Evolutionary conservation across 2,888 invertebrate species (phyloP), one percentile per base, ranked within the genome.

Genomic region (Coleophora flavipennella): DNA sequence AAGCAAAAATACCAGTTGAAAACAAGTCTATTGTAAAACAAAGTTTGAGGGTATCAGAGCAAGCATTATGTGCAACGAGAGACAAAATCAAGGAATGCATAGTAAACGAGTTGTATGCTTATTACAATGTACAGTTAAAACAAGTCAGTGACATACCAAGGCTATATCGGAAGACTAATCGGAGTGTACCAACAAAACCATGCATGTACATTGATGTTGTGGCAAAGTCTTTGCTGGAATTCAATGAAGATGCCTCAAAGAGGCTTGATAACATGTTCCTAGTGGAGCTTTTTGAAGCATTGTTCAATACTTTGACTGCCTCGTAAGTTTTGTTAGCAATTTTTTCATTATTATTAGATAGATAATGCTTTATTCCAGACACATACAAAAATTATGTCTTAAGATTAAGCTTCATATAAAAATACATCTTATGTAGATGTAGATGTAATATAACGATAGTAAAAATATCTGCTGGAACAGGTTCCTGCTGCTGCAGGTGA

Each of bases 101-200:
- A 51, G 76, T 81, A 2, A 70, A 65, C 40, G 83, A 81, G 56
- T 46, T 84, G 41, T 79, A 58, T 52, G 66, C 69, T 33, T 63
- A 69, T 50, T 73, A 89, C 57, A 80, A 88, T 37, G 68, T 83
- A 14, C 89, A 90, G 51, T 83, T 94, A 51, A 90, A 91, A 47
- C 92, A 92, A 86, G 96, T 98, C 3, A 93, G 91, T 53, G 96
- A 98, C 67, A 94, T 99, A 71, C 99, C 99, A 2, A 87, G 97
- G 46, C 80, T 97, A 40, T 98, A 95, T 69, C 87, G 97, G 39
- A 91, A 96, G 69, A 97, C 97, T 0, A 97, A 97, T 67, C 88
- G 95, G 46, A 95, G 92, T 51, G 86, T 92, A 20, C 96, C 97
- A 0, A 90, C 89, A 1, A 92, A 92, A 55, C 89, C 93, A 28